Percentiles rank a stretch among this genome's conserved stretches.
These are phyloP conservation scores for Otis tarda DNA, from an alignment of 2,113 vertebrate genomes.

Conservation along the genomic window DNA sequence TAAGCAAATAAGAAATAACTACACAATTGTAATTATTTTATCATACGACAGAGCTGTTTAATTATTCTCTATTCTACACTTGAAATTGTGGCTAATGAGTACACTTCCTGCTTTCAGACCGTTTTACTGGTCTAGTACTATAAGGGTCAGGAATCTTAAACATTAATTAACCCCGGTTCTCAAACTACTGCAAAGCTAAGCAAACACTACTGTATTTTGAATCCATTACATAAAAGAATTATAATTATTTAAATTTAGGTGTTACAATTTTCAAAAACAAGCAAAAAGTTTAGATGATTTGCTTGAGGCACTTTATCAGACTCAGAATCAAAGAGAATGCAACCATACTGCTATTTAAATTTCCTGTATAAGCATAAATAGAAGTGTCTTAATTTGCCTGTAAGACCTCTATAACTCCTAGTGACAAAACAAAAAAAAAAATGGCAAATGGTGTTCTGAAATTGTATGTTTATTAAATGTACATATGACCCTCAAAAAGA, in stretches of 20 bases:
- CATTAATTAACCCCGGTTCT: background rate
- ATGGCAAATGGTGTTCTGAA: background rate
- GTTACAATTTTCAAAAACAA: background rate
- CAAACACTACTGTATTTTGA: background rate
- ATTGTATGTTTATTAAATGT: background rate
- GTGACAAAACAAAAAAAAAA: background rate
- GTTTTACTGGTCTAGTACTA: background rate
- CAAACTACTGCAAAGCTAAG: background rate
- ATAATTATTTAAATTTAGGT: background rate
- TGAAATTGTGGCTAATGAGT: background rate
- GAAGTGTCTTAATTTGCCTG: background rate
- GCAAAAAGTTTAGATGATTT: background rate
- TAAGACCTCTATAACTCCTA: background rate
- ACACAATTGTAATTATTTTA: background rate
- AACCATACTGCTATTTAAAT: background rate
- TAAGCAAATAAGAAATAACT: background rate
- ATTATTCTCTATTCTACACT: background rate
- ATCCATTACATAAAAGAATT: background rate
- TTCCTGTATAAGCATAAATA: background rate
- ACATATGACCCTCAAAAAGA: background rate
- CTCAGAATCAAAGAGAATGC: background rate
- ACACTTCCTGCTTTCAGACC: background rate
- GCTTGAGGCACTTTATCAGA: background rate
- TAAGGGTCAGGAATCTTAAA: background rate
- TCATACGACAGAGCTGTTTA: background rate